phyloP scores from a whole-genome alignment of 2,888 invertebrate genomes.

The Abscondita cerata region DNA sequence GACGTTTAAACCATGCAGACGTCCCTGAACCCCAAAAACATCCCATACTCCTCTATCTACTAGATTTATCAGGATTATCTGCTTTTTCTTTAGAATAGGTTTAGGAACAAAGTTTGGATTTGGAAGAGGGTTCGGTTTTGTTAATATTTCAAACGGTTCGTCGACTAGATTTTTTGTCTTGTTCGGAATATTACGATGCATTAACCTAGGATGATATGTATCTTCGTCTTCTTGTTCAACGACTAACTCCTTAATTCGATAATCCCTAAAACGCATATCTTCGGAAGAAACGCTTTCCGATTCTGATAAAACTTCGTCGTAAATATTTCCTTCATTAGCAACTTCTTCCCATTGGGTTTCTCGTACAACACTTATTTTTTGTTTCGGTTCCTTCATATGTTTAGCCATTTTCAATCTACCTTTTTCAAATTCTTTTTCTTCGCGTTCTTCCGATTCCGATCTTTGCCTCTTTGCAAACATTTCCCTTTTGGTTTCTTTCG shows the following conservation, averaged over 20 bases:
- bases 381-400: conserved; percentile 53
- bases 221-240: conserved; percentile 65
- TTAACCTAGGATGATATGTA: conserved; percentile 72
- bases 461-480: conserved; percentile 47
- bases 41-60: conserved; percentile 25
- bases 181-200: conserved; percentile 47
- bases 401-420: conserved; percentile 56
- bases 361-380: conserved; percentile 53
- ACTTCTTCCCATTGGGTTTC: conserved; percentile 59
- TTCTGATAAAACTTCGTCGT: conserved; percentile 53
- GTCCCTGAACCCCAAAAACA: no score
- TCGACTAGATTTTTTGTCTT: conserved; percentile 55
- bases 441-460: conserved; percentile 54
- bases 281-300: conserved; percentile 52
- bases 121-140: conserved; percentile 68
- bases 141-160: conserved; percentile 65
- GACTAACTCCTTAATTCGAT: conserved; percentile 30
- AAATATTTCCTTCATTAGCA: conserved; percentile 45
- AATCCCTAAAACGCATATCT: conserved; percentile 49
- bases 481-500: conserved; percentile 44
- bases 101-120: conserved; percentile 78
- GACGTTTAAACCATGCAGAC: no score
- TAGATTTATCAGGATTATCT: conserved; percentile 31
- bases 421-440: conserved; percentile 53
- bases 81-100: conserved; percentile 72